Evolutionary conservation across 2,113 vertebrate species (phyloP), one percentile per base, ranked within the genome.

Genomic region (Origma solitaria): DNA sequence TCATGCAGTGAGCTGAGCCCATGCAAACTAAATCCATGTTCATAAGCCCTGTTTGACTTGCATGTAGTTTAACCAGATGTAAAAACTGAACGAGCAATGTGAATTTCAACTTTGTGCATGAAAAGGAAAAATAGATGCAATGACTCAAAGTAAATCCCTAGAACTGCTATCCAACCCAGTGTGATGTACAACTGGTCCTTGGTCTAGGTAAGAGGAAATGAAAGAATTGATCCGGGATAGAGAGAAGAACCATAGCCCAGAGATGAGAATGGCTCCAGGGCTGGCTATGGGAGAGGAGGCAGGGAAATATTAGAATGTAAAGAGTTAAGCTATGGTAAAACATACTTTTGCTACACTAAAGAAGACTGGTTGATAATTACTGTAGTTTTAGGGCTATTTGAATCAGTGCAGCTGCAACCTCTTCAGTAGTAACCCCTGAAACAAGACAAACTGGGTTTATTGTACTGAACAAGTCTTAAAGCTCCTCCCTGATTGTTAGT

Each of bases 401-500:
- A 99, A 98, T 99, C 98, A 98, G 97, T 98, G 99, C 99, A 99
- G 99, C 99, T 99, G 99, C 99, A 99, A 98, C 98, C 98, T 99
- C 99, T 99, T 99, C 98, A 99, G 98, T 97, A 97, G 98, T 99
- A 98, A 98, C 98, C 99, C 98, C 98, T 98, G 98, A 98, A 98
- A 99, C 98, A 98, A 98, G 96, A 98, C 98, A 98, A 98, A 98
- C 98, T 97, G 98, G 98, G 97, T 95, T 98, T 98, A 99, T 99
- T 99, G 99, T 99, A 95, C 97, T 98, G 98, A 98, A 98, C 98
- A 98, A 98, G 98, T 99, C 98, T 98, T 98, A 97, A 91, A 98
- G 97, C 98, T 98, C 98, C 97, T 98, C 98, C 96, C 98, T 99
- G 99, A 99, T 99, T 98, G 99, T 99, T 98, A 95, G 98, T 99